Base-by-base conservation (phyloP, 2,113 vertebrate species). In the Neopipo cinnamomea region DNA sequence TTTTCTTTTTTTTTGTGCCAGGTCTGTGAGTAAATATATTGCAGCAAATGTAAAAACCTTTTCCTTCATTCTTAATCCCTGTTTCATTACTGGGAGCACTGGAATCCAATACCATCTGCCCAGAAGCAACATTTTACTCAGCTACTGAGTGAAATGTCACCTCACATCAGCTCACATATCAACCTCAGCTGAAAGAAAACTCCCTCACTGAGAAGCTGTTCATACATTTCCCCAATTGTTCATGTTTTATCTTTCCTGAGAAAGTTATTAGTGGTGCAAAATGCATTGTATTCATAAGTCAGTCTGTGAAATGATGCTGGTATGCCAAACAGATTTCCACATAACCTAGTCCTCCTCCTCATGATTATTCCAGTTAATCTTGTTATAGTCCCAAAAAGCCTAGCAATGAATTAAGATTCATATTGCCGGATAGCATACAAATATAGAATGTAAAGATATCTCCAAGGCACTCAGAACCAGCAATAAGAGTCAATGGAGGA, bases 71-170 rank as follows among this genome's bases (percentile, higher is more conserved):
- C 50, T 62, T 55, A 74, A 18, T 47, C 66, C 31, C 21, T 77
- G 59, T 65, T 96, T 96, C 58, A 59, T 85, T 82, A 72, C 90
- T 75, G 83, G 73, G 52, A 92, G 44, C 42, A n/a, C 75, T 72
- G 85, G 92, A 96, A 76, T 67, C 39, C 80, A 88, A 78, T 65
- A 75, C 20, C 37, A 68, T 65, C 68, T 87, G 61, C 61, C 82
- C 61, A 63, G 47, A 86, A 65, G 55, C 85, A 91, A 35, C 47
- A 41, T 6, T 90, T 95, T 44, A 37, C n/a, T 80, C 39, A 59
- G 23, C 27, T 73, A 16, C 59, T 67, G 80, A 89, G n/a, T 47
- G 52, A 94, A 70, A 90, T 53, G 68, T 84, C 91, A 80, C 46
- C 78, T 93, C 55, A 37, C 20, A 72, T 87, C 85, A 85, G n/a